phyloP scores from a whole-genome alignment of 2,888 invertebrate species.

The Villa cingulata region DNA sequence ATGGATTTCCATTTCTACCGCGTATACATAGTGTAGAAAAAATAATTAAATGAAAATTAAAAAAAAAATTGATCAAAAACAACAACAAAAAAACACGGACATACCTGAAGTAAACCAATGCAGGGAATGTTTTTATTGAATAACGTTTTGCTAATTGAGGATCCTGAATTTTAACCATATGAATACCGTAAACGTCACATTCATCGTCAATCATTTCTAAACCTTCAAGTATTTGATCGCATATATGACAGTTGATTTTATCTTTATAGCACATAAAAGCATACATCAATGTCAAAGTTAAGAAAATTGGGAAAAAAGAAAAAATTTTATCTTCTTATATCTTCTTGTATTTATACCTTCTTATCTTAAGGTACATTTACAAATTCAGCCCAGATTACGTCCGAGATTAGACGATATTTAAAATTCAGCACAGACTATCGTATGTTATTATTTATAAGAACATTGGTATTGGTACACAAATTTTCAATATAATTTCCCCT shows the following conservation, averaged over 20 bases:
- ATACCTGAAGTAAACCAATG: slow-evolving; percentile 75
- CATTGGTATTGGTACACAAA: too few relatives aligned
- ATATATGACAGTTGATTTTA: slow-evolving; percentile 82
- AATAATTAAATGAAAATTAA: slow-evolving; percentile 16
- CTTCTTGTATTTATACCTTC: too few relatives aligned
- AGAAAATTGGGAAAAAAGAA: too few relatives aligned
- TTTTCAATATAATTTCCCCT: too few relatives aligned
- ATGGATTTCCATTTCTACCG: slow-evolving; percentile 75
- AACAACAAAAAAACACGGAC: not conserved
- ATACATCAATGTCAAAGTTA: too few relatives aligned
- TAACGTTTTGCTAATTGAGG: slow-evolving; percentile 82
- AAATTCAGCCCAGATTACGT: too few relatives aligned
- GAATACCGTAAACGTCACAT: slow-evolving; percentile 83
- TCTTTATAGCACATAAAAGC: slow-evolving; percentile 39
- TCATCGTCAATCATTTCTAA: slow-evolving; percentile 82
- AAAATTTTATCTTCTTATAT: too few relatives aligned
- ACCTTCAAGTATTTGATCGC: slow-evolving; percentile 78
- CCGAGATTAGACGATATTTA: too few relatives aligned
- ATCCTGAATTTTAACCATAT: slow-evolving; percentile 86
- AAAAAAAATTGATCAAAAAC: not conserved
- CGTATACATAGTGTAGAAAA: not conserved
- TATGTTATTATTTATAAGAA: too few relatives aligned
- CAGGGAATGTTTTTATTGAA: slow-evolving; percentile 88
- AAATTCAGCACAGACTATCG: too few relatives aligned
- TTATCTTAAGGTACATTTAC: too few relatives aligned